Conservation (phyloP, 2,797 vertebrate genomes). For the Antennarius maculatus region DNA sequence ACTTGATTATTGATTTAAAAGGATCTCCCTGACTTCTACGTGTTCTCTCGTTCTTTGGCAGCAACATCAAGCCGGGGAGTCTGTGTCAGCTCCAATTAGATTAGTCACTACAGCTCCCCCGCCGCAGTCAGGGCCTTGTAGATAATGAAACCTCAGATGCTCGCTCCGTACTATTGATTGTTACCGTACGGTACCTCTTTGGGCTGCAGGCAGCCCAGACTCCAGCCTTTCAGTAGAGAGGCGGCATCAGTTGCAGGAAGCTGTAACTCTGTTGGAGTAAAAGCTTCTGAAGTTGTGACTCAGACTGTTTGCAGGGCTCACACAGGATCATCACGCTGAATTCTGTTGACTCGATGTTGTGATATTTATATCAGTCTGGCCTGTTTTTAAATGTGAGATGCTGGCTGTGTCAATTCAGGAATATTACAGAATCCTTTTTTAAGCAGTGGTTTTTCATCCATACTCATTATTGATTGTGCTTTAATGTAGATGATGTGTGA, state of each 20-base stretch:
- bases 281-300: constrained; percentile 20
- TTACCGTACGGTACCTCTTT: constrained; percentile 38
- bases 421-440: too few species aligned
- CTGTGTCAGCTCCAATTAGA: constrained; percentile 71
- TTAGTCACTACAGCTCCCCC: constrained; percentile 52
- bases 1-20: constrained; percentile 67
- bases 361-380: not conserved
- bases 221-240: constrained; percentile 42
- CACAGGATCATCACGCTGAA: constrained; percentile 4
- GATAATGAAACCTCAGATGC: constrained; percentile 67
- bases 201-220: constrained; percentile 35
- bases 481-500: not conserved
- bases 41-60: constrained; percentile 59
- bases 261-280: constrained; percentile 38
- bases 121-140: constrained; percentile 52
- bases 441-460: too few species aligned
- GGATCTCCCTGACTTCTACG: constrained; percentile 49
- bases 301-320: constrained; percentile 27
- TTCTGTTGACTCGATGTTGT: not conserved
- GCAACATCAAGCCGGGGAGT: constrained; percentile 59
- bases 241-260: constrained; percentile 37
- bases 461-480: not conserved
- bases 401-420: not conserved
- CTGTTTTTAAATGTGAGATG: not conserved
- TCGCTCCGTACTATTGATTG: constrained; percentile 72